A percentile compares a stretch with the other conserved stretches of the same genome.
Evolutionary conservation across 2,888 invertebrate genomes (phyloP).

Genomic region (Beris morrisii): DNA sequence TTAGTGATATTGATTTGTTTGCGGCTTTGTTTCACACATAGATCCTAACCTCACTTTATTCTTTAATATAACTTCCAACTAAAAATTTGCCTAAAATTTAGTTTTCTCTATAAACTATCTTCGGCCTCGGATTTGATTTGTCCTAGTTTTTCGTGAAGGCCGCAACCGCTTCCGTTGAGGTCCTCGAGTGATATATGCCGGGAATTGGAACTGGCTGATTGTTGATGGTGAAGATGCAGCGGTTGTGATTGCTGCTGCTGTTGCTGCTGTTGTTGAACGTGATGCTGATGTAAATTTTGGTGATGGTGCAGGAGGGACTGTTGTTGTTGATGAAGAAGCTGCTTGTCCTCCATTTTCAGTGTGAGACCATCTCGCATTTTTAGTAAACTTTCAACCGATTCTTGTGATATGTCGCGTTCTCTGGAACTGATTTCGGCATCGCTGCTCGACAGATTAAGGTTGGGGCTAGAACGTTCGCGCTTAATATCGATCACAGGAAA

Average conservation of each 20-base stretch:
- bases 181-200: slow-evolving; percentile 43
- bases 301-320: slow-evolving; percentile 40
- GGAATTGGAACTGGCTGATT: slow-evolving; percentile 12
- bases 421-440: slow-evolving; percentile 37
- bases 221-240: slow-evolving; percentile 26
- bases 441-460: slow-evolving; percentile 15
- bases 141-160: slow-evolving; percentile 50
- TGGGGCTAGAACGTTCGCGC: slow-evolving; percentile 58
- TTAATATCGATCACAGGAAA: slow-evolving; percentile 59
- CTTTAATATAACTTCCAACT: slow-evolving; percentile 24
- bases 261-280: slow-evolving; percentile 39
- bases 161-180: slow-evolving; percentile 50
- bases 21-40: no score
- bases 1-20: no score
- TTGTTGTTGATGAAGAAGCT: slow-evolving; percentile 26
- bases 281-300: slow-evolving; percentile 41
- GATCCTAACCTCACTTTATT: slow-evolving; percentile 11
- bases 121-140: slow-evolving; percentile 54
- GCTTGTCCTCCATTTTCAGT: slow-evolving; percentile 35
- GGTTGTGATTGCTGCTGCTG: slow-evolving; percentile 42
- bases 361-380: slow-evolving; percentile 40
- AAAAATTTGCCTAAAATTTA: slow-evolving; percentile 42
- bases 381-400: slow-evolving; percentile 39
- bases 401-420: slow-evolving; percentile 40
- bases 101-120: slow-evolving; percentile 55